Base-by-base conservation (phyloP, 2,113 vertebrate species). In the Phalacrocorax brasilianus region DNA sequence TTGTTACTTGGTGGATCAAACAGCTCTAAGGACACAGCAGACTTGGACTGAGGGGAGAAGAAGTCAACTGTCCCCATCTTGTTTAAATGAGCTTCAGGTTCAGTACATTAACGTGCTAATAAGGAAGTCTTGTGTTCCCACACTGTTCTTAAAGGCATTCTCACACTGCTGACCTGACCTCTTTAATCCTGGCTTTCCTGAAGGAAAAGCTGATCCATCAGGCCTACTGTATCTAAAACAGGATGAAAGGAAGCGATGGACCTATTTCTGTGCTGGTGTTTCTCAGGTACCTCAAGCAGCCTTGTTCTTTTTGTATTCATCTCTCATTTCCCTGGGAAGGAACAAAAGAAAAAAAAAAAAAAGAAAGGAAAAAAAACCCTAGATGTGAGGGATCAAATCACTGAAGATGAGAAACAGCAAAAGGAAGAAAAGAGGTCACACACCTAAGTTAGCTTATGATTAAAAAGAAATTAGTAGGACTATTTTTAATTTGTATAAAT, bases 401-500 rank as follows among this genome's bases (percentile, higher is more conserved):
- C 80, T 95, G 80, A 94, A 89, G 91, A 91, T 78, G 88, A 97
- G 82, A 91, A 75, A 78, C 53, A 82, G 82, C 71, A 78, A 71
- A 94, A 95, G 71, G 92, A 96, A 96, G 91, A 94, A 96, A 95
- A 97, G 96, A 97, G 95, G 95, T 96, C 93, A 94, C 52, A 79
- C 71, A 89, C 95, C 89, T 88, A 91, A 93, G 94, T 96, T 95
- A 94, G 78, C 95, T 96, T 93, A 93, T 96, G 94, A 96, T 96
- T 97, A 95, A 96, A 95, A 97, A 96, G 93, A 97, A 97, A 97
- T 97, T 96, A 96, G 89, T 63, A 70, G 53, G 94, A 53, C 94
- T 97, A 97, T 97, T 97, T 96, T 97, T 96, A 97, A 97, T 96
- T 96, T 83, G 71, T 95, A 97, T 95, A 93, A 97, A 89, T 79